Evolutionary conservation across 2,113 vertebrate species (phyloP), one percentile per base, ranked within the genome.

Genomic region (Garra rufa): DNA sequence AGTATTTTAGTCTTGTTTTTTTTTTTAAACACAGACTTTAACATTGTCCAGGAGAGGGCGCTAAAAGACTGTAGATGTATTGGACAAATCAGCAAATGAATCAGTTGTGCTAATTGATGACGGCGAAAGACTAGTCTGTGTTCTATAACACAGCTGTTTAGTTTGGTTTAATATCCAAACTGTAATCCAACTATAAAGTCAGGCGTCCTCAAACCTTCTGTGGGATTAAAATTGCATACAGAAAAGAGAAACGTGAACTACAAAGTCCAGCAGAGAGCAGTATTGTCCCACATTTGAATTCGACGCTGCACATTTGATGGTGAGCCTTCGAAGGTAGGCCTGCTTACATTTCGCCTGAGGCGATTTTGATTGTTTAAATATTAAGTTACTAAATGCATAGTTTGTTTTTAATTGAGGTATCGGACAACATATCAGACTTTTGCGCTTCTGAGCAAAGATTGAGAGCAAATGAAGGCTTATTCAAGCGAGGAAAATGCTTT

Each of bases 241-340:
- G 34, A 21, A 9, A 14, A 17, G 19, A 19, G 3, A n/a, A 52
- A 55, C 30, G 34, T 11, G 1, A 65, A n/a, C 15, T 70, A 19
- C 11, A 0, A 24, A 1, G 13, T 52, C 84, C 87, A 81, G 38
- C 48, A 85, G 87, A 43, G 81, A 84, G 87, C 84, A 83, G 48
- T 59, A 4, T 71, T 83, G 70, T 6, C n/a, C 3, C 26, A 76
- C 26, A 76, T 77, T 15, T 6, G 30, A n/a, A n/a, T n/a, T 21
- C 34, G 30, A 80, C 65, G 11, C 28, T 55, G 26, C 6, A 67
- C 30, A 44, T 14, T 24, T 24, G 21, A 1, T 24, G n/a, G 24
- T 3, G 41, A 13, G 30, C 24, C 3, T n/a, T 15, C 26, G 14
- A 4, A 34, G 34, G 38, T 44, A 65, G 65, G 65, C 17, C 9